Percentiles rank a stretch among this genome's conserved stretches.
phyloP scores from a whole-genome alignment of 2,797 vertebrate genomes.

The Eulemur mongoz region DNA sequence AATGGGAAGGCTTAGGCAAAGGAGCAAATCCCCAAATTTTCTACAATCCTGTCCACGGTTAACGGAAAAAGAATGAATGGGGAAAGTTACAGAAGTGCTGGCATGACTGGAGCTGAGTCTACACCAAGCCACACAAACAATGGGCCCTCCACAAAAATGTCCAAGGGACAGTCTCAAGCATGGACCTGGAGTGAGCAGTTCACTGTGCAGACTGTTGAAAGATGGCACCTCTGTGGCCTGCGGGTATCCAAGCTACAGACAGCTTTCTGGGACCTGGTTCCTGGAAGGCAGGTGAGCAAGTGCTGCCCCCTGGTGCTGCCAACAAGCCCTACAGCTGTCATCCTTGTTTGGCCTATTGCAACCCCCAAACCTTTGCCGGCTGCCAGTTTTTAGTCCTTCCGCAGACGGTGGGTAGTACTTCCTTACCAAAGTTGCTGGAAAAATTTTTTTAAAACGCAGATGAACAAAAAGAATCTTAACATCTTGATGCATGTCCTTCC shows the following conservation, averaged over 20 bases:
- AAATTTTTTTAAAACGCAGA: not conserved
- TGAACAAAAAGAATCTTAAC: not conserved
- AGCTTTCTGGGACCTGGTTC: not conserved
- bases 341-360: not conserved
- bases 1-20: not conserved
- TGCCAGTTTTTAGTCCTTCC: not conserved
- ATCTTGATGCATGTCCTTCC: not conserved
- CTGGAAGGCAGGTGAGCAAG: not conserved
- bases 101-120: not conserved
- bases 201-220: not conserved
- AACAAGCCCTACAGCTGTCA: not conserved
- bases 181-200: not conserved
- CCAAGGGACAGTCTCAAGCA: not conserved
- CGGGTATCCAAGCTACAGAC: not conserved
- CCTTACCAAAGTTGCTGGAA: not conserved
- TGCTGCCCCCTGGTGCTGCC: constrained; percentile 60
- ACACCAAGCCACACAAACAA: not conserved
- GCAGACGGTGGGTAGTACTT: not conserved
- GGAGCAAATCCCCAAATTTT: not conserved
- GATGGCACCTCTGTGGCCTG: not conserved
- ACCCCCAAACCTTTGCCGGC: not conserved
- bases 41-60: not conserved
- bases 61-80: not conserved
- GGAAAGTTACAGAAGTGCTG: not conserved
- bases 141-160: not conserved